Evolutionary conservation across 2,888 invertebrate species (phyloP), one percentile per base, ranked within the genome.

Genomic region (Plagodis pulveraria): DNA sequence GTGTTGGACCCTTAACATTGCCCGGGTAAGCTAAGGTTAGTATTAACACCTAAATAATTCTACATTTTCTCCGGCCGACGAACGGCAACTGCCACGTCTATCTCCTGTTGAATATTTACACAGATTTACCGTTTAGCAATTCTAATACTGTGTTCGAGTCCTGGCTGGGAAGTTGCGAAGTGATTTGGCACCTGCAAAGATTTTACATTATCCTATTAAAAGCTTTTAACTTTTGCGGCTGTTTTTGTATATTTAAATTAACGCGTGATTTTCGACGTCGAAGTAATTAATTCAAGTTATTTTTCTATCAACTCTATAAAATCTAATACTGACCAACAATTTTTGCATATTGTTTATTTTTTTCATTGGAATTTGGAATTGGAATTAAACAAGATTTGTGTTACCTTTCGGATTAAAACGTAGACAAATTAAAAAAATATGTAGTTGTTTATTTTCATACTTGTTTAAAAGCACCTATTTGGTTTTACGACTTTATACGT

Each of bases 111-210:
- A 66, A 68, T 67, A 63, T 67, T 69, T 68, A 66, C 60, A 63
- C 58, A 57, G 69, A 68, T 67, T 66, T 63, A 60, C 63, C 62
- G 56, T 72, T 72, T 70, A 66, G 70, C 72, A 69, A 68, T 68
- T 67, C 70, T 65, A 69, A 72, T 72, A 35, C 33, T 41, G 46
- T 55, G 62, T 61, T 59, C 48, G 45, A 58, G 57, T 56, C 54
- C 36, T 46, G 58, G 11, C 59, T 40, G 33, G 33, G 12, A 58
- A 53, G 49, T 53, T 58, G 49, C 6, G 7, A 38, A 54, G 55
- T 11, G 7, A 41, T 6, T 45, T 35, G 47, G 46, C 32, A 36
- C n/a, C 41, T 50, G 33, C 34, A 34, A 34, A 35, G 38, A 40
- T 46, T 50, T 45, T 44, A 34, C 50, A 50, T 50, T 48, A 47